These are phyloP conservation scores for Opisthograptis luteolata DNA, from an alignment of 2,888 invertebrate genomes.

Conservation along the genomic window DNA sequence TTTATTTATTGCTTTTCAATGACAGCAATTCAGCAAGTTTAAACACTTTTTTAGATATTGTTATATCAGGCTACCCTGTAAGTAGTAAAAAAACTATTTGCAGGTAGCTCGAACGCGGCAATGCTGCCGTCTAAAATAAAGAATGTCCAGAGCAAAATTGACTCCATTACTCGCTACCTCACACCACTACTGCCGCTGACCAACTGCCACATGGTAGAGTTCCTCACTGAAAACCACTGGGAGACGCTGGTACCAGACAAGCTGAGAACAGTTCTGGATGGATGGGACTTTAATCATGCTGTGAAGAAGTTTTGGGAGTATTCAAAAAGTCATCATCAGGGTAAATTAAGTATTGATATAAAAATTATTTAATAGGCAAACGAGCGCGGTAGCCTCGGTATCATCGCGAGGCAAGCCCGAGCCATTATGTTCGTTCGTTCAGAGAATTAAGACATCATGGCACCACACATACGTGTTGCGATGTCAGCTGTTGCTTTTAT, in stretches of 20 bases:
- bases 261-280: conserved; percentile 79
- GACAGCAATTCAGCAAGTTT: too few species aligned
- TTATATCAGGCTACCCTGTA: too few species aligned
- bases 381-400: too few species aligned
- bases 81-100: background rate
- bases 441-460: conserved; percentile 20
- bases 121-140: conserved; percentile 54
- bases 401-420: conserved; percentile 20
- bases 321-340: conserved; percentile 24
- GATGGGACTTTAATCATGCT: conserved; percentile 63
- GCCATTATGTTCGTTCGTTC: conserved; percentile 26
- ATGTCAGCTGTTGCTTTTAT: conserved; percentile 36
- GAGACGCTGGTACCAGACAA: conserved; percentile 80
- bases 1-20: too few species aligned
- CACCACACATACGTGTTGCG: conserved; percentile 34
- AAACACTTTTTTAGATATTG: too few species aligned
- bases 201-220: conserved; percentile 90
- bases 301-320: conserved; percentile 79
- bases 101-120: conserved; percentile 17
- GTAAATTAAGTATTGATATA: conserved; percentile 1
- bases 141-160: conserved; percentile 65
- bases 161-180: conserved; percentile 82
- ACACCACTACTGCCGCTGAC: conserved; percentile 85
- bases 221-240: conserved; percentile 87
- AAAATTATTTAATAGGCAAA: background rate